phyloP scores from a whole-genome alignment of 1,140 invertebrate genomes.

The Pseudomyrmex gracilis region DNA sequence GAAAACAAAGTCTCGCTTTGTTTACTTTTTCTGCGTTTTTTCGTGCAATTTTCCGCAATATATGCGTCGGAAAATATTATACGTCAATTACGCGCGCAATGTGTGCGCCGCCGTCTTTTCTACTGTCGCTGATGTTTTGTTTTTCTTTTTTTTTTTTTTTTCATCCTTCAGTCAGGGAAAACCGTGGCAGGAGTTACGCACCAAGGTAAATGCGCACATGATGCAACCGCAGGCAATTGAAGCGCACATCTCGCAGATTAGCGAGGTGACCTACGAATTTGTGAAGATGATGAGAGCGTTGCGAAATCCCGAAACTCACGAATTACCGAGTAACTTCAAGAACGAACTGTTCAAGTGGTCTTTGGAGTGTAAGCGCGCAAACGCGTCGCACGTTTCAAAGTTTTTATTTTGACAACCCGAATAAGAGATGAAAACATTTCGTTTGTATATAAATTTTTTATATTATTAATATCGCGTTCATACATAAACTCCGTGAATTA shows the following conservation, averaged over 20 bases:
- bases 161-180: slow-evolving; percentile 84
- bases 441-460: no score
- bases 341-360: slow-evolving; percentile 89
- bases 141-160: neutral
- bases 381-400: no score
- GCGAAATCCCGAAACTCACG: slow-evolving; percentile 83
- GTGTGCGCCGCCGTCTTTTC: no score
- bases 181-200: slow-evolving; percentile 85
- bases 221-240: slow-evolving; percentile 85
- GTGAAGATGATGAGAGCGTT: slow-evolving; percentile 85
- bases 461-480: neutral
- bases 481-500: no score
- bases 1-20: neutral
- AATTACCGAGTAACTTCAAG: slow-evolving; percentile 87
- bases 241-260: slow-evolving; percentile 84
- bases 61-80: neutral
- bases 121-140: neutral
- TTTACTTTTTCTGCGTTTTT: neutral
- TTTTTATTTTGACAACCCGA: neutral
- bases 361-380: slow-evolving; percentile 87
- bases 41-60: neutral
- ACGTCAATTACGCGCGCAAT: neutral
- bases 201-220: slow-evolving; percentile 86
- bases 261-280: slow-evolving; percentile 84
- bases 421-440: no score